Evolutionary conservation across 1,140 invertebrate genomes (phyloP), one percentile per base, ranked within the genome.

Genomic region (Tyrophagus putrescentiae): DNA sequence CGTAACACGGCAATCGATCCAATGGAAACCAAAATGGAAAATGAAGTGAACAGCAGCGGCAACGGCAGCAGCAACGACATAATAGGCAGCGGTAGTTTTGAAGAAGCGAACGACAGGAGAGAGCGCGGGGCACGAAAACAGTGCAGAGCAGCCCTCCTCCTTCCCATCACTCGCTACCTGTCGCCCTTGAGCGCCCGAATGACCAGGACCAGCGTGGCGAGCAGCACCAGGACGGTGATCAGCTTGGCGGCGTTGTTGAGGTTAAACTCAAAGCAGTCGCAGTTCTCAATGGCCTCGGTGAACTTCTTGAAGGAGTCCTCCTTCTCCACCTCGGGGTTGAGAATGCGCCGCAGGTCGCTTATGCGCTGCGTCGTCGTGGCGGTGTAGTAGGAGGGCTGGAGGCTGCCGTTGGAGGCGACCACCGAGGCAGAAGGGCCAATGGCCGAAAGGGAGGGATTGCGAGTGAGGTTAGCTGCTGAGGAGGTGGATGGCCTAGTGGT

Each of bases 231-330:
- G 13, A 60, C 36, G 13, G 61, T 62, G 31, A 62, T 54, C 23
- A 62, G 27, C 52, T 62, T 62, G 31, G 61, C 61, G 4, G 57
- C 57, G 31, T 62, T 62, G 28, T 62, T 60, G 13, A 62, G 41
- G 27, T 34, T 62, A 23, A 61, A 59, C 29, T 62, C 61, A 34
- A 62, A 59, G 33, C 61, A 62, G 33, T 57, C 59, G 48, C 61
- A 62, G 54, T 62, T 42, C 16, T 60, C 42, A 29, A 62, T 13
- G 11, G 56, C n/a, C 27, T 62, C 61, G 59, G 57, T 58, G 23
- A 59, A 53, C n/a, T 53, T 60, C 42, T 60, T 60, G 5, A 60
- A 36, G 25, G 50, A 60, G 56, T 62, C 61, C 33, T 42, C 42
- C 32, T 42, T 53, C 29, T 62, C 61, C 18, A 44, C 57, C 56